Evolutionary conservation across 2,797 vertebrate genomes (phyloP).

Genomic region (Lateolabrax maculatus): DNA sequence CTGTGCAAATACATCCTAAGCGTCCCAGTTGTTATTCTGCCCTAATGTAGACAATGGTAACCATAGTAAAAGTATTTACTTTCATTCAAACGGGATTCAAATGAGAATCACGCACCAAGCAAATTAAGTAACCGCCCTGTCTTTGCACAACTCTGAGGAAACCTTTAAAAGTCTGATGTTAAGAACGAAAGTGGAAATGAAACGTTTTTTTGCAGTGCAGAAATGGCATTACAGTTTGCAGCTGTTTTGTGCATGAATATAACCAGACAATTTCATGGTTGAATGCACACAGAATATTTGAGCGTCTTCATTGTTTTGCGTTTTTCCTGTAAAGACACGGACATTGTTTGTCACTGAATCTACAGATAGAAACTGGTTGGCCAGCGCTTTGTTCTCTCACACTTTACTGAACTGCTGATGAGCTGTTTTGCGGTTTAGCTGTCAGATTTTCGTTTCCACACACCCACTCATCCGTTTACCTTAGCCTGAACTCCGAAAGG

Average conservation of each 20-base stretch:
- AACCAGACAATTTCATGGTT: slow-evolving; percentile 55
- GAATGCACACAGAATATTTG: slow-evolving; percentile 47
- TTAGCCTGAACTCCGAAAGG: slow-evolving; percentile 53
- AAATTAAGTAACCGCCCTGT: slow-evolving; percentile 47
- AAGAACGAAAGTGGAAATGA: slow-evolving; percentile 19
- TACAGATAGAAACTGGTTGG: slow-evolving; percentile 30
- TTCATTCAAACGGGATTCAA: slow-evolving; percentile 75
- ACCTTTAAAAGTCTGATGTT: slow-evolving; percentile 42
- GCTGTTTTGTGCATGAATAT: slow-evolving; percentile 24
- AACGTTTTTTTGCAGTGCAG: slow-evolving; percentile 32
- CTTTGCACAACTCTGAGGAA: slow-evolving; percentile 26
- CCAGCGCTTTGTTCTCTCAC: slow-evolving; percentile 43
- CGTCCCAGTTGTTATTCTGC: slow-evolving; percentile 49
- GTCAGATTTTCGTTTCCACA: slow-evolving; percentile 45
- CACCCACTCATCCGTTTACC: slow-evolving; percentile 38
- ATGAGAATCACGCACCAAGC: slow-evolving; percentile 57
- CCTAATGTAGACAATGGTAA: slow-evolving; percentile 64
- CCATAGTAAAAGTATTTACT: slow-evolving; percentile 72
- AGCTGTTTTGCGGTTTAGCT: slow-evolving; percentile 57
- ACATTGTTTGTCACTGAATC: slow-evolving; percentile 37
- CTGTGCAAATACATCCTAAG: slow-evolving; percentile 50
- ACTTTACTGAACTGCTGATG: slow-evolving; percentile 43
- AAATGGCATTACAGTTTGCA: slow-evolving; percentile 19
- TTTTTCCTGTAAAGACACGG: slow-evolving; percentile 41
- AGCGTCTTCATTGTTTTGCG: slow-evolving; percentile 36